Evolutionary conservation across 2,113 vertebrate species (phyloP).

Genomic region (Pogonocichla stellata): DNA sequence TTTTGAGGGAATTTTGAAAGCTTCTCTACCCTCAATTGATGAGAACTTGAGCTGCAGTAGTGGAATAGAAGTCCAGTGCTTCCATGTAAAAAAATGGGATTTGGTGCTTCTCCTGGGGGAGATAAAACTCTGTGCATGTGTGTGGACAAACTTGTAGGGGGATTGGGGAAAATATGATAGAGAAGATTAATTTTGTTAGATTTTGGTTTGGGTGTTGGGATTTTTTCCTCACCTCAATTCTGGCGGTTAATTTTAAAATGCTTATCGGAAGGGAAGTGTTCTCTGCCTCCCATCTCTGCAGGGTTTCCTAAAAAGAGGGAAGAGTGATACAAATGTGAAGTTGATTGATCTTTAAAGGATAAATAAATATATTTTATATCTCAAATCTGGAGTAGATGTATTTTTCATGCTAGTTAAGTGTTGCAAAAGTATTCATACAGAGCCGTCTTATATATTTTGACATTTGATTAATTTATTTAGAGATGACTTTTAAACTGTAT

Average conservation of each 20-base stretch:
- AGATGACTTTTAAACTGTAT: background rate
- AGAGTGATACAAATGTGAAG: background rate
- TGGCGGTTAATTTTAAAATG: background rate
- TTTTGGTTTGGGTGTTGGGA: background rate
- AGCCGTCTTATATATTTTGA: background rate
- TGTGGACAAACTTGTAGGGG: background rate
- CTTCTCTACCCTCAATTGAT: background rate
- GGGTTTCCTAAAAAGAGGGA: background rate
- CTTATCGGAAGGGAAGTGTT: background rate
- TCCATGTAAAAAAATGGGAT: background rate
- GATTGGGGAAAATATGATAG: background rate
- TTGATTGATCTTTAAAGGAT: background rate
- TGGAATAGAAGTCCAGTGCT: background rate
- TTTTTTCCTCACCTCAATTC: background rate
- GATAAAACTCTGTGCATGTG: background rate
- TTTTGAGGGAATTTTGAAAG: background rate
- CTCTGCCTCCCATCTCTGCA: background rate
- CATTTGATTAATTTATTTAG: background rate
- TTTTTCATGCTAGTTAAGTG: background rate
- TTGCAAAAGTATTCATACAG: background rate
- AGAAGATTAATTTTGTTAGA: background rate
- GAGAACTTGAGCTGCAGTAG: background rate
- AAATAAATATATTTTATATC: background rate
- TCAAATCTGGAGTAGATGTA: background rate
- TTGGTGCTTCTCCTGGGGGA: background rate